phyloP scores from a whole-genome alignment of 2,113 vertebrate species.

The Psilopsiagon aurifrons region DNA sequence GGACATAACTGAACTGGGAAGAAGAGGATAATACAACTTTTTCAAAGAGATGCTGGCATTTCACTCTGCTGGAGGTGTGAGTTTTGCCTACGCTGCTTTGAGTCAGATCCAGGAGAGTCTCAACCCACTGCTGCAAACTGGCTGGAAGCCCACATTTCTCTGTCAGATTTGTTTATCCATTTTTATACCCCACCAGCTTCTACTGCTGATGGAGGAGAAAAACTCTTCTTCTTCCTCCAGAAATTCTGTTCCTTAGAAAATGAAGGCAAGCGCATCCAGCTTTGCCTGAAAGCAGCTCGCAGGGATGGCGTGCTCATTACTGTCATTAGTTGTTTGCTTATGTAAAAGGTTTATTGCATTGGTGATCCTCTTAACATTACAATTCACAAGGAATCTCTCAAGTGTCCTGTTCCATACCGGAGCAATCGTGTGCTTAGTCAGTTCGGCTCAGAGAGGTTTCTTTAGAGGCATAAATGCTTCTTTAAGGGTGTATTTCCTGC shows the following conservation, averaged over 20 bases:
- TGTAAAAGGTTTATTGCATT: neutral
- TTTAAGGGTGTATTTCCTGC: neutral
- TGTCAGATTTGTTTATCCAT: conserved; percentile 28
- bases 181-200: conserved; percentile 38
- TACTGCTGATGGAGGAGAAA: conserved; percentile 8
- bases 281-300: neutral
- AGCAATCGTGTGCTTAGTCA: neutral
- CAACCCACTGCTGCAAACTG: conserved; percentile 47
- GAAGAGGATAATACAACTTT: neutral
- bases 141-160: conserved; percentile 21
- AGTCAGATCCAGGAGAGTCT: conserved; percentile 26
- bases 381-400: neutral
- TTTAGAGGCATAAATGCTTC: neutral
- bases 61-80: neutral
- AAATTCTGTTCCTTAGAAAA: conserved; percentile 39
- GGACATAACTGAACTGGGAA: neutral
- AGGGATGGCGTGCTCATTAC: neutral
- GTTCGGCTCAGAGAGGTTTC: neutral
- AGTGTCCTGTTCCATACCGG: neutral
- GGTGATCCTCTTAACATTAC: neutral
- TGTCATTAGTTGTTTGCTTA: conserved; percentile 13
- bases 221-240: conserved; percentile 22
- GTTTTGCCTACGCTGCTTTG: conserved; percentile 33
- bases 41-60: conserved; percentile 17
- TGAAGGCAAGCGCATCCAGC: neutral